Percentiles rank a stretch among this genome's conserved stretches.
These are phyloP conservation scores for Cephus nigrinus DNA, from an alignment of 2,888 invertebrate genomes.

Conservation along the genomic window DNA sequence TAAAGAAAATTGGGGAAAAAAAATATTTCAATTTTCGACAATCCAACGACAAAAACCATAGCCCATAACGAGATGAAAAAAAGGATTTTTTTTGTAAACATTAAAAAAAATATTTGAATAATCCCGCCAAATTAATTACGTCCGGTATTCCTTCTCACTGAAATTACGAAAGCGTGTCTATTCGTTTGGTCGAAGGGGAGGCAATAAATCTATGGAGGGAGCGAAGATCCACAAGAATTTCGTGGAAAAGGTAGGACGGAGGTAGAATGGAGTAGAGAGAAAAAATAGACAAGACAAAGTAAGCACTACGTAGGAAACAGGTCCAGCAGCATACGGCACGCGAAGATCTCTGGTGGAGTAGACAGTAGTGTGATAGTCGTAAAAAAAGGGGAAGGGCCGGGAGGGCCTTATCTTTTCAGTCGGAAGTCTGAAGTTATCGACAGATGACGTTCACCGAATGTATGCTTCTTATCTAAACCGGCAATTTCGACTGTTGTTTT, in stretches of 20 bases:
- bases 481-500: neutral
- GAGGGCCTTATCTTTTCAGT: neutral
- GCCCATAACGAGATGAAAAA: too few species aligned
- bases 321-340: neutral
- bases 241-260: neutral
- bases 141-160: neutral
- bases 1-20: constrained; percentile 29
- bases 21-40: constrained; percentile 15
- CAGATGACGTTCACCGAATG: neutral
- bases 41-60: too few species aligned
- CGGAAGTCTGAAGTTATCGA: neutral
- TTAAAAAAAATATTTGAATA: too few species aligned
- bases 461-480: neutral
- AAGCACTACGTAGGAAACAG: neutral
- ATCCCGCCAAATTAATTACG: neutral
- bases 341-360: neutral
- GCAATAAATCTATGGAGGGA: neutral
- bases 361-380: neutral
- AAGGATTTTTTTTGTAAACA: neutral
- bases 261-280: neutral
- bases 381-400: neutral
- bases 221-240: neutral
- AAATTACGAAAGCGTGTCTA: neutral
- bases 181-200: neutral
- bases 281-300: neutral